Evolutionary conservation across 2,888 invertebrate species (phyloP).

Genomic region (Drosophila anomalipes): DNA sequence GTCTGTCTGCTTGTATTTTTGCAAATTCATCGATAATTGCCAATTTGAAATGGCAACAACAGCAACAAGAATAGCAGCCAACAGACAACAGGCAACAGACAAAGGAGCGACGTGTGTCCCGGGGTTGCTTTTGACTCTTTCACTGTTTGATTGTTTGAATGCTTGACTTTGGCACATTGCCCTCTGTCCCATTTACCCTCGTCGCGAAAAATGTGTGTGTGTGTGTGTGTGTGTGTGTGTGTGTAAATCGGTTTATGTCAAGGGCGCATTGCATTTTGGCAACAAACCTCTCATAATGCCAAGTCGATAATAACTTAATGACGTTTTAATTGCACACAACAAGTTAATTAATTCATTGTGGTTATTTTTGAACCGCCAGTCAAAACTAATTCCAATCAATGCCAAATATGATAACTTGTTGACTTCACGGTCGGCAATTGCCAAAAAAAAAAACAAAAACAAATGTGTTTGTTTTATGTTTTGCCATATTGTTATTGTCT

Average conservation of each 20-base stretch:
- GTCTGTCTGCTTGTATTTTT: constrained; percentile 73
- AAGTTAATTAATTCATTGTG: constrained; percentile 77
- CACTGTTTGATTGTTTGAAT: constrained; percentile 37
- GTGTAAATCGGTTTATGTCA: constrained; percentile 54
- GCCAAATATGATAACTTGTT: constrained; percentile 64
- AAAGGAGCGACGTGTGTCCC: constrained; percentile 43
- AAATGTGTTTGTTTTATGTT: not conserved
- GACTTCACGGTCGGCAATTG: constrained; percentile 44
- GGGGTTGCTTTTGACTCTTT: constrained; percentile 68
- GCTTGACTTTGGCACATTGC: constrained; percentile 59
- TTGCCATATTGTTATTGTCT: constrained; percentile 34
- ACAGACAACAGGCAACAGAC: constrained; percentile 35
- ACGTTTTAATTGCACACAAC: constrained; percentile 78
- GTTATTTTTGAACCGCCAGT: constrained; percentile 53
- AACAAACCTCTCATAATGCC: constrained; percentile 68
- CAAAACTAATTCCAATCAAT: constrained; percentile 74
- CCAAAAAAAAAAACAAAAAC: constrained; percentile 41
- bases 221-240: not conserved
- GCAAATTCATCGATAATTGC: constrained; percentile 82
- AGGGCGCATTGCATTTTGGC: constrained; percentile 68
- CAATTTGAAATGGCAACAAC: constrained; percentile 79
- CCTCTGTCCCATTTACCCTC: constrained; percentile 8
- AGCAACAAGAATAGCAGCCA: constrained; percentile 30
- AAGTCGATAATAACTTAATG: constrained; percentile 75
- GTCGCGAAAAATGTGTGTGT: not conserved